A percentile compares a stretch with the other conserved stretches of the same genome.
These are phyloP conservation scores for Eurytoma adleriae DNA, from an alignment of 2,888 invertebrate species.

Conservation along the genomic window DNA sequence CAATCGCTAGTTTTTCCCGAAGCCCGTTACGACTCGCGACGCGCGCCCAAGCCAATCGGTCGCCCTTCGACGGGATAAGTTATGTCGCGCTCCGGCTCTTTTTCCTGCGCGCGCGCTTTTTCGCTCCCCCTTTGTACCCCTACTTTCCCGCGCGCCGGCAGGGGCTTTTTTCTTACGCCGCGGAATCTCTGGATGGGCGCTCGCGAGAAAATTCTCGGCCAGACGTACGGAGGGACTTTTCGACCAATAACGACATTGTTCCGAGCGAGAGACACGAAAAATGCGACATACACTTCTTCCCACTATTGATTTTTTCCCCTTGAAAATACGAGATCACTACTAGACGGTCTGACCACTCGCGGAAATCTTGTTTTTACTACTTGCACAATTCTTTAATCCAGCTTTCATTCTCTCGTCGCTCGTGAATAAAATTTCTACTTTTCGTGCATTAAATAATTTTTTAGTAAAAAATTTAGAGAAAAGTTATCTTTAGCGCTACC, in stretches of 20 bases:
- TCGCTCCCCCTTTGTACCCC: constrained; percentile 42
- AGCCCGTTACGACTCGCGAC: constrained; percentile 60
- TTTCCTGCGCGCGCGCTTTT: constrained; percentile 15
- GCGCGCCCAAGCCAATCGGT: constrained; percentile 61
- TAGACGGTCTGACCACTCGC: constrained; percentile 17
- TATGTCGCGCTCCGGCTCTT: constrained; percentile 56
- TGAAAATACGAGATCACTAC: constrained; percentile 34
- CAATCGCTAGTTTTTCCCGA: constrained; percentile 72
- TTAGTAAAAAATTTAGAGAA: no score
- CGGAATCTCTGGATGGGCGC: constrained; percentile 44
- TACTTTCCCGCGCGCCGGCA: constrained; percentile 10
- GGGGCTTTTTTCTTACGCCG: constrained; percentile 45
- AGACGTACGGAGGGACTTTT: constrained; percentile 26
- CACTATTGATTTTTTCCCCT: constrained; percentile 33
- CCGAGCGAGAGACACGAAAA: constrained; percentile 14
- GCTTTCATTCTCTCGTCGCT: no score
- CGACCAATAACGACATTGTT: constrained; percentile 50
- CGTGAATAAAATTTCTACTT: no score
- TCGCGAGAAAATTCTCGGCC: constrained; percentile 46
- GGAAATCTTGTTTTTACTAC: not conserved
- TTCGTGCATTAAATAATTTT: no score
- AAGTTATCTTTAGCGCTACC: no score
- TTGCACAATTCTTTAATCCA: no score
- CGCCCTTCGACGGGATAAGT: constrained; percentile 62
- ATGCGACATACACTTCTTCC: constrained; percentile 1